A percentile compares a stretch with the other conserved stretches of the same genome.
These are phyloP conservation scores for Crocuta crocuta DNA, from an alignment of 2,113 vertebrate genomes.

Conservation along the genomic window DNA sequence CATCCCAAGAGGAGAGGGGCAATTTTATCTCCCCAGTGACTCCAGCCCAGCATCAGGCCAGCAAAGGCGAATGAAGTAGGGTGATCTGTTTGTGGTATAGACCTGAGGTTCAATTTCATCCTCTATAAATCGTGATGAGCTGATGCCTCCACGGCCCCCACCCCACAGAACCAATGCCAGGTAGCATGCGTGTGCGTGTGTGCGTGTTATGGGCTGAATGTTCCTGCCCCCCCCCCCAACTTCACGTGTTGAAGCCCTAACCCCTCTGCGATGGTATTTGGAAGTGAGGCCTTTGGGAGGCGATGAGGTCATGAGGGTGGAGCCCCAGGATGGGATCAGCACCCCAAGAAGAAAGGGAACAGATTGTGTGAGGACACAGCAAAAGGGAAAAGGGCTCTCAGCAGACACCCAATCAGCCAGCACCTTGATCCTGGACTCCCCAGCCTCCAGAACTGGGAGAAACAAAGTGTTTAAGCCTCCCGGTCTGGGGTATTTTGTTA, in stretches of 20 bases:
- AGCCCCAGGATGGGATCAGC: not conserved
- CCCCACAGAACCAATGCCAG: too few relatives aligned
- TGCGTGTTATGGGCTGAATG: not conserved
- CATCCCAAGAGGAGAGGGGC: not conserved
- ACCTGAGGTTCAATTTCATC: not conserved
- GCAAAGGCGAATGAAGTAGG: not conserved
- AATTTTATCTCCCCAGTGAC: not conserved
- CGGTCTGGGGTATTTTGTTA: not conserved
- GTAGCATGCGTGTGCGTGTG: not conserved
- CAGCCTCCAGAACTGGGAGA: not conserved
- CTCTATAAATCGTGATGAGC: not conserved
- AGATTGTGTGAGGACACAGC: accelerated
- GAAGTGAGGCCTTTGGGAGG: not conserved
- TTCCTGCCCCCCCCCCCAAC: not conserved
- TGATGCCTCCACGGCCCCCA: not conserved
- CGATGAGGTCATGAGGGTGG: not conserved
- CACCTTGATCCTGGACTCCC: not conserved
- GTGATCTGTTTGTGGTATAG: not conserved
- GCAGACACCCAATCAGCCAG: not conserved
- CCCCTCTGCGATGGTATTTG: not conserved
- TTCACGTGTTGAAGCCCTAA: not conserved
- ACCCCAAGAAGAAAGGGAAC: not conserved
- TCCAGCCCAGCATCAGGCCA: too few relatives aligned
- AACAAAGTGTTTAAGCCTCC: not conserved
- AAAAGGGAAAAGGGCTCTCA: not conserved